phyloP scores from a whole-genome alignment of 2,797 vertebrate genomes.

The Alectoris magna region DNA sequence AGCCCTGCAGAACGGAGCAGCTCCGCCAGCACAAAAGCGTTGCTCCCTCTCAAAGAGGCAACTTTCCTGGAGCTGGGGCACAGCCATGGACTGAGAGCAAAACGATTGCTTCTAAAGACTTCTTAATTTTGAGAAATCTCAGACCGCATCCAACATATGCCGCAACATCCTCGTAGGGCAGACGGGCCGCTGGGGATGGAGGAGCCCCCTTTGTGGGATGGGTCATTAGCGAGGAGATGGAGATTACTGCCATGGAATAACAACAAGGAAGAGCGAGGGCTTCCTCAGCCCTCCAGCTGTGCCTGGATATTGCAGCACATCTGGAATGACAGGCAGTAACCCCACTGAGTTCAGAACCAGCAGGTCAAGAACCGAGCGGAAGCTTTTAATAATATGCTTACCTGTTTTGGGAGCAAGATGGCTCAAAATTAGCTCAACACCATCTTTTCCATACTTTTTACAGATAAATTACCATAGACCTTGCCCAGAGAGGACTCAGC shows the following conservation, averaged over 20 bases:
- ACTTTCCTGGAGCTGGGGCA: constrained; percentile 6
- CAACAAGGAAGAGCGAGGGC: background rate
- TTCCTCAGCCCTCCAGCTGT: constrained; percentile 45
- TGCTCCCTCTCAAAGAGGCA: background rate
- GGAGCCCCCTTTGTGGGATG: background rate
- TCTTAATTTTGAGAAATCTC: constrained; percentile 47
- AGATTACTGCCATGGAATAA: constrained; percentile 23
- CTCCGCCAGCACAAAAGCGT: background rate
- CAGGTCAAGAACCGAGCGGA: constrained; percentile 55
- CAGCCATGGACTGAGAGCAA: constrained; percentile 24
- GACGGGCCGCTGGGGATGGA: background rate
- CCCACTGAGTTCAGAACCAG: constrained; percentile 63
- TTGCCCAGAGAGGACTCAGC: constrained; percentile 32
- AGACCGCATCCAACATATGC: background rate
- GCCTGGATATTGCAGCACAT: constrained; percentile 63
- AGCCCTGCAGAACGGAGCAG: background rate
- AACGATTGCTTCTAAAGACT: constrained; percentile 45
- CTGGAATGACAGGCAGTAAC: constrained; percentile 39
- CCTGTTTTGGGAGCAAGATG: constrained; percentile 43
- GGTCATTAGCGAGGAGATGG: background rate
- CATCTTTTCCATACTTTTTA: constrained; percentile 28
- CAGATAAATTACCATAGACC: constrained; percentile 14
- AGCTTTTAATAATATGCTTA: constrained; percentile 67
- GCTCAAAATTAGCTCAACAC: constrained; percentile 33
- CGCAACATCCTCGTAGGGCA: constrained; percentile 25